Percentiles rank a stretch among this genome's conserved stretches.
These are phyloP conservation scores for Pyrrhosoma nymphula DNA, from an alignment of 2,888 invertebrate species.

Conservation along the genomic window DNA sequence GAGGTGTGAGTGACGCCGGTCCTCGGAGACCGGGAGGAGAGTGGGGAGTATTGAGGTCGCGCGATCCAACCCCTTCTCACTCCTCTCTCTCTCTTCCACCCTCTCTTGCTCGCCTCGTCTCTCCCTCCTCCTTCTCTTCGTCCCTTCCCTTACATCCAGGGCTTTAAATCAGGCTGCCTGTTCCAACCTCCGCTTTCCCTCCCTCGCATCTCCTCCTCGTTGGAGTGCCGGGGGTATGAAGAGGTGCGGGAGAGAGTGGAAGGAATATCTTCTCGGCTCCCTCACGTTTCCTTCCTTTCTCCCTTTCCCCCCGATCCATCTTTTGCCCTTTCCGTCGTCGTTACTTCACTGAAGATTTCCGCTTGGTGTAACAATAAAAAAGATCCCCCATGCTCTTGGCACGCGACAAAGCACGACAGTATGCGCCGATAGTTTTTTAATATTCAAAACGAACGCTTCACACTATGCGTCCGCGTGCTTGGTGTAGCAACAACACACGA, in stretches of 20 bases:
- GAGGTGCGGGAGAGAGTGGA: background rate
- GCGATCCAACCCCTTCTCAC: background rate
- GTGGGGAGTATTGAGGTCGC: conserved; percentile 34
- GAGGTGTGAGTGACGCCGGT: conserved; percentile 26
- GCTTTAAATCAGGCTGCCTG: background rate
- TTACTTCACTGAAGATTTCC: background rate
- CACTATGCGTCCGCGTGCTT: background rate
- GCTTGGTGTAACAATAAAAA: background rate
- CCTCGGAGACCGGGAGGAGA: background rate
- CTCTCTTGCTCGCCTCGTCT: background rate
- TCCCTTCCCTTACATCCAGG: background rate
- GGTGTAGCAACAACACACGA: background rate
- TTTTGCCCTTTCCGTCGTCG: background rate
- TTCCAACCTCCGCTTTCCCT: background rate
- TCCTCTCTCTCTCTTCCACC: background rate
- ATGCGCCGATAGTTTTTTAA: background rate
- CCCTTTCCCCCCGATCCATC: background rate
- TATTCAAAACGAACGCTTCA: background rate
- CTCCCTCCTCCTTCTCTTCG: background rate
- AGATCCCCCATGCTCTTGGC: background rate
- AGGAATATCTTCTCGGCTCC: background rate
- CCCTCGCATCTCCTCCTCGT: background rate
- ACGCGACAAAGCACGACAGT: background rate
- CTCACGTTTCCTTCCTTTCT: background rate
- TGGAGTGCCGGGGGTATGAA: background rate